phyloP scores from a whole-genome alignment of 2,888 invertebrate genomes.

The Gymnosoma rotundatum region DNA sequence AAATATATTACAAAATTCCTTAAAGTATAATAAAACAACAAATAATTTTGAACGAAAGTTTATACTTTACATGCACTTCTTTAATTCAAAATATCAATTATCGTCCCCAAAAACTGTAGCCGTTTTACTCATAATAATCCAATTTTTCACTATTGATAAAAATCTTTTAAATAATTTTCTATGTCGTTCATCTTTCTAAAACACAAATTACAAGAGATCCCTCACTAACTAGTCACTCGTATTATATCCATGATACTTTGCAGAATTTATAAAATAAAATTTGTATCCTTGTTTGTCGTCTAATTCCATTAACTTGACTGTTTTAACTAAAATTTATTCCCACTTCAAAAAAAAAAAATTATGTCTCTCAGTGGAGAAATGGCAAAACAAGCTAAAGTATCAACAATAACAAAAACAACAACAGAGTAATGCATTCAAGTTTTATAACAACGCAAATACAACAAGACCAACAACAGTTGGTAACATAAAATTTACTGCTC shows the following conservation, averaged over 20 bases:
- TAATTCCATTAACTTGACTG: constrained; percentile 55
- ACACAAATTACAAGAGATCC: constrained; percentile 12
- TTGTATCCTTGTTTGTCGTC: constrained; percentile 35
- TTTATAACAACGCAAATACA: constrained; percentile 8
- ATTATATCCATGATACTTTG: constrained; percentile 11
- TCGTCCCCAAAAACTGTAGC: background rate
- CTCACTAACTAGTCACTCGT: constrained; percentile 2
- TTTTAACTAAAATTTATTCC: constrained; percentile 40
- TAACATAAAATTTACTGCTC: constrained; percentile 46
- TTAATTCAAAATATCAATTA: constrained; percentile 2
- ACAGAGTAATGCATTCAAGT: constrained; percentile 21
- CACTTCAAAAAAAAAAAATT: constrained; percentile 10
- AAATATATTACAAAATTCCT: background rate
- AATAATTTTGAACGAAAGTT: background rate
- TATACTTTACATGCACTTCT: background rate
- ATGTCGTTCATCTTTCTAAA: background rate
- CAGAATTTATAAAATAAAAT: constrained; percentile 34
- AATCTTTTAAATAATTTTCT: background rate
- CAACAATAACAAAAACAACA: background rate
- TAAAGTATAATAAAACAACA: background rate
- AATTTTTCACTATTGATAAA: background rate
- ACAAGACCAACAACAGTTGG: constrained; percentile 42
- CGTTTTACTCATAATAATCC: background rate
- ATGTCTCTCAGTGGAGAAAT: constrained; percentile 41
- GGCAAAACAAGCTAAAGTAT: background rate